A percentile compares a stretch with the other conserved stretches of the same genome.
Conservation (phyloP, 2,888 invertebrate genomes). For the Drosophila affinis region DNA sequence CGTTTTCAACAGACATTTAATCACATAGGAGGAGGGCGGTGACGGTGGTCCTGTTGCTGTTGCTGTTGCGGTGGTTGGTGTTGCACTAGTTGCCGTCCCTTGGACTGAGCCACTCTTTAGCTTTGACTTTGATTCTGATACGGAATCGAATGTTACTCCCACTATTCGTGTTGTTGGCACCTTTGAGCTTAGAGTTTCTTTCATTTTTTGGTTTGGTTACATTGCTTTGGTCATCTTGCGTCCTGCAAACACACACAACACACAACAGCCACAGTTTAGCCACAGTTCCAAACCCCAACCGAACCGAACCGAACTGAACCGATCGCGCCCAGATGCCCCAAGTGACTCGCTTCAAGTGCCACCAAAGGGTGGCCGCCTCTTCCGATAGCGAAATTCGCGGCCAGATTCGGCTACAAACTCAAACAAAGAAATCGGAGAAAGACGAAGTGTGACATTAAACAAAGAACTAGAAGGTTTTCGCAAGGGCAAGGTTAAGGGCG, state of each 20-base stretch:
- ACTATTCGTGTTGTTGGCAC: conserved; percentile 48
- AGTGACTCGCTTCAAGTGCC: conserved; percentile 14
- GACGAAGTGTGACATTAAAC: neutral
- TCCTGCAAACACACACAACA: neutral
- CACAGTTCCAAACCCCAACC: neutral
- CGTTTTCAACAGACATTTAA: conserved; percentile 82
- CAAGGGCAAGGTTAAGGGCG: neutral
- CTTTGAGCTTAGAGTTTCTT: conserved; percentile 64
- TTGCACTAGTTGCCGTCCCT: conserved; percentile 35
- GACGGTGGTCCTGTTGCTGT: conserved; percentile 18
- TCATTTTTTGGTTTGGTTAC: conserved; percentile 68
- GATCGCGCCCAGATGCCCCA: neutral
- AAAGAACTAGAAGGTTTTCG: neutral
- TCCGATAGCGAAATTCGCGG: too few species aligned
- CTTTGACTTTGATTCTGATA: conserved; percentile 30
- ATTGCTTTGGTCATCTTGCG: conserved; percentile 47
- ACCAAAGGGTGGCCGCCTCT: neutral
- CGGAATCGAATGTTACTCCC: conserved; percentile 40
- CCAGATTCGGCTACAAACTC: too few species aligned
- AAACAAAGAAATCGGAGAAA: too few species aligned
- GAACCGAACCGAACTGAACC: conserved; percentile 22
- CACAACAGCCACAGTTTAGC: neutral
- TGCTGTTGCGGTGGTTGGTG: conserved; percentile 16
- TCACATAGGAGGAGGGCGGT: conserved; percentile 74
- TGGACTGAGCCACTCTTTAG: conserved; percentile 27